Conservation (phyloP, 2,113 vertebrate genomes). For the Platysternon megacephalum region DNA sequence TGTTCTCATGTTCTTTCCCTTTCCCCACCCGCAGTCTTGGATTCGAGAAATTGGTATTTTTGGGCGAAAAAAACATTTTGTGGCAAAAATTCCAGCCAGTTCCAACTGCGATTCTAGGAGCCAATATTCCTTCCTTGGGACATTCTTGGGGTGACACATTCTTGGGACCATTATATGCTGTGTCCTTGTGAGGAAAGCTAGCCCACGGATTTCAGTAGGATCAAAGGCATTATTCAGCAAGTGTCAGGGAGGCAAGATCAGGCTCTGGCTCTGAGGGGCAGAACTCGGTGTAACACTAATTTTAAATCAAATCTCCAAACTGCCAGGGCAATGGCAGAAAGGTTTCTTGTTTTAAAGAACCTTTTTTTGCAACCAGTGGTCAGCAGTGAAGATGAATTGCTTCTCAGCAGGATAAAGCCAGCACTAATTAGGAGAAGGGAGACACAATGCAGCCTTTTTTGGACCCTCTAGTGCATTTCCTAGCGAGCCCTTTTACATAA, state of each 20-base stretch:
- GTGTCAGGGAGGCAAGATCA: background rate
- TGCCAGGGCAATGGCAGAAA: background rate
- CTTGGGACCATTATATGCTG: background rate
- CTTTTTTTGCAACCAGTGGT: background rate
- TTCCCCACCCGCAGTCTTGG: background rate
- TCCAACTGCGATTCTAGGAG: background rate
- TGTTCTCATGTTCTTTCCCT: background rate
- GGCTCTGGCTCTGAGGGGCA: background rate
- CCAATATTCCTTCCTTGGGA: background rate
- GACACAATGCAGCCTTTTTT: background rate
- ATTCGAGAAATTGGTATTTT: background rate
- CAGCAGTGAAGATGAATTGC: background rate
- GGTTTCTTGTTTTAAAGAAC: background rate
- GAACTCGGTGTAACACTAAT: background rate
- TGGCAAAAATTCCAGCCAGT: background rate
- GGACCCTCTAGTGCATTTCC: background rate
- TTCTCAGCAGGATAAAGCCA: background rate
- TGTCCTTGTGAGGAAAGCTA: background rate
- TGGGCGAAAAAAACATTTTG: background rate
- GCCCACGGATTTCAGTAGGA: background rate
- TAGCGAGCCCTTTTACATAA: background rate
- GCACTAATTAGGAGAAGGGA: background rate
- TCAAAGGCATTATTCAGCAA: background rate
- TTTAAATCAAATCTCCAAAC: background rate
- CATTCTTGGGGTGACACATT: background rate